Evolutionary conservation across 2,797 vertebrate genomes (phyloP).

Genomic region (Cercopithecus hamlyni): DNA sequence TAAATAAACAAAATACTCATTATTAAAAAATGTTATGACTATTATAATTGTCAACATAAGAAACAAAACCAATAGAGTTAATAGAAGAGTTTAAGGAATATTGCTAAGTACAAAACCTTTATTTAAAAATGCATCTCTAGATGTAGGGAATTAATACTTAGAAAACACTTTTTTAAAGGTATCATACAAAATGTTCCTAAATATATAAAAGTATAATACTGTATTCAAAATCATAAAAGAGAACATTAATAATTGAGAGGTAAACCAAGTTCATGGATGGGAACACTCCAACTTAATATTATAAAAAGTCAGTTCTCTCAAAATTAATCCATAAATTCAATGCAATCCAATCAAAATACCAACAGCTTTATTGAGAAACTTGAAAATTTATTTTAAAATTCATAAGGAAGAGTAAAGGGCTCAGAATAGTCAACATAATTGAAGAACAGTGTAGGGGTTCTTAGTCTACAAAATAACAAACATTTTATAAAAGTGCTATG

Average conservation of each 20-base stretch:
- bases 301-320: constrained; percentile 58
- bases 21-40: background rate
- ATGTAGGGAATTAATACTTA: background rate
- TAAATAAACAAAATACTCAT: constrained; percentile 9
- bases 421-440: constrained; percentile 34
- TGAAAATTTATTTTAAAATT: constrained; percentile 55
- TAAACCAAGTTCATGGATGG: constrained; percentile 58
- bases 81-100: background rate
- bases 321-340: constrained; percentile 67
- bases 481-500: background rate
- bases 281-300: constrained; percentile 57
- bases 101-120: background rate
- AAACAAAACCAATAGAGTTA: background rate
- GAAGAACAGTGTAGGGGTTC: background rate
- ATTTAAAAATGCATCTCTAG: background rate
- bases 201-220: constrained; percentile 18
- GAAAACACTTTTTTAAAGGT: background rate
- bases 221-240: constrained; percentile 42
- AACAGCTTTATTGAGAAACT: constrained; percentile 12
- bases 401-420: background rate
- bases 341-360: constrained; percentile 53
- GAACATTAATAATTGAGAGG: constrained; percentile 50
- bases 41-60: background rate
- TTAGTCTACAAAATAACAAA: background rate
- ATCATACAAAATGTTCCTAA: constrained; percentile 16